phyloP scores from a whole-genome alignment of 2,113 vertebrate genomes.

The Hydrolagus affinis region DNA sequence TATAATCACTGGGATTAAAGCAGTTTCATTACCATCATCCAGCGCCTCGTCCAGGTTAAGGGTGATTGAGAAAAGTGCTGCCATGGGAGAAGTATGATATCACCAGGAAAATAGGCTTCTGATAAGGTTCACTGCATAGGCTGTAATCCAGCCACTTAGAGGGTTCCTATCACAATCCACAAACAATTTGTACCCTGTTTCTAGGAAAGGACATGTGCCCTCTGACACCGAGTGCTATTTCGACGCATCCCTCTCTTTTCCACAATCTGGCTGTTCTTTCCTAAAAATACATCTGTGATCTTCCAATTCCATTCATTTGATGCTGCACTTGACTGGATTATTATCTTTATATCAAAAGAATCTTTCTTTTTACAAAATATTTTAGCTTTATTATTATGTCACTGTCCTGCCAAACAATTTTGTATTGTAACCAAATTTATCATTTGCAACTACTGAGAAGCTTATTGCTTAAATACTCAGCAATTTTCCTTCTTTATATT shows the following conservation, averaged over 20 bases:
- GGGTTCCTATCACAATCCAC: conserved; percentile 52
- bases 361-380: neutral
- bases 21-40: conserved; percentile 16
- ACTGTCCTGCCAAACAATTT: neutral
- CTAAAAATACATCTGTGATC: neutral
- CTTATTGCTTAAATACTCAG: neutral
- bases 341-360: conserved; percentile 10
- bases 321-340: neutral
- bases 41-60: conserved; percentile 23
- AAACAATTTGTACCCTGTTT: conserved; percentile 10
- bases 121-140: conserved; percentile 48
- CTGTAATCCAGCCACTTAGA: conserved; percentile 64
- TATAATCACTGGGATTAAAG: neutral
- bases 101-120: conserved; percentile 44
- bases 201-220: neutral
- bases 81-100: conserved; percentile 31
- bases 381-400: neutral
- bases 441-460: neutral
- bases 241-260: neutral
- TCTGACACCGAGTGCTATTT: neutral
- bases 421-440: neutral
- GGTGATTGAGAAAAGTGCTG: conserved; percentile 33
- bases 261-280: neutral
- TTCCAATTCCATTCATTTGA: neutral
- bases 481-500: neutral